phyloP scores from a whole-genome alignment of 2,113 vertebrate species.

The Cercocebus atys region DNA sequence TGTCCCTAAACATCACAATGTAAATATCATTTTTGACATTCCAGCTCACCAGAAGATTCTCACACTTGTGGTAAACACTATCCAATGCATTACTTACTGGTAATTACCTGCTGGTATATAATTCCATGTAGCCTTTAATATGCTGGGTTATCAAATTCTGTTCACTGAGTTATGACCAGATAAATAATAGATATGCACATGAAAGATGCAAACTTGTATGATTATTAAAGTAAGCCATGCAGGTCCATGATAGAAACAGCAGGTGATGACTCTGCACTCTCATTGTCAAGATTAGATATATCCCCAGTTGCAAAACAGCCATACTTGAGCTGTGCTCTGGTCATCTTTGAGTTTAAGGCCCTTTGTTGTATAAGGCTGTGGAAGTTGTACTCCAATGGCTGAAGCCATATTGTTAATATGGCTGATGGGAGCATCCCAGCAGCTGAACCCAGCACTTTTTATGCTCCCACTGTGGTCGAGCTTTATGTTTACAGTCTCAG shows the following conservation, averaged over 20 bases:
- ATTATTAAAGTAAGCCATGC: conserved; percentile 59
- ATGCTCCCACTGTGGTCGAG: conserved; percentile 44
- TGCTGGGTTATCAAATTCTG: conserved; percentile 61
- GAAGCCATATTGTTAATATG: conserved; percentile 12
- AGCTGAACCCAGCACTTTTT: conserved; percentile 32
- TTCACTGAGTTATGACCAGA: conserved; percentile 62
- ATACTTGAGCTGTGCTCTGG: conserved; percentile 33
- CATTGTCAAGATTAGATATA: conserved; percentile 35
- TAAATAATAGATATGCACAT: conserved; percentile 63
- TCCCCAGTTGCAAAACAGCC: conserved; percentile 34
- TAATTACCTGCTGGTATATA: conserved; percentile 55
- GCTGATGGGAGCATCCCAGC: background rate
- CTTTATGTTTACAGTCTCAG: conserved; percentile 1
- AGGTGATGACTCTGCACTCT: conserved; percentile 34
- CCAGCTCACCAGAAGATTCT: conserved; percentile 53
- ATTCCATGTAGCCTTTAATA: conserved; percentile 61
- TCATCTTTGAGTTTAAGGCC: conserved; percentile 50
- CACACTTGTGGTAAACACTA: conserved; percentile 30
- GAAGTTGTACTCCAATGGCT: conserved; percentile 32
- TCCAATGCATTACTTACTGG: conserved; percentile 45
- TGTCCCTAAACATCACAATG: conserved; percentile 53
- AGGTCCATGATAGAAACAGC: conserved; percentile 41
- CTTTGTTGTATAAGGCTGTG: conserved; percentile 42
- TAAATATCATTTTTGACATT: conserved; percentile 65
- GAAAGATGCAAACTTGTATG: conserved; percentile 56